phyloP scores from a whole-genome alignment of 2,113 vertebrate species.

The Chloropsis cyanopogon region DNA sequence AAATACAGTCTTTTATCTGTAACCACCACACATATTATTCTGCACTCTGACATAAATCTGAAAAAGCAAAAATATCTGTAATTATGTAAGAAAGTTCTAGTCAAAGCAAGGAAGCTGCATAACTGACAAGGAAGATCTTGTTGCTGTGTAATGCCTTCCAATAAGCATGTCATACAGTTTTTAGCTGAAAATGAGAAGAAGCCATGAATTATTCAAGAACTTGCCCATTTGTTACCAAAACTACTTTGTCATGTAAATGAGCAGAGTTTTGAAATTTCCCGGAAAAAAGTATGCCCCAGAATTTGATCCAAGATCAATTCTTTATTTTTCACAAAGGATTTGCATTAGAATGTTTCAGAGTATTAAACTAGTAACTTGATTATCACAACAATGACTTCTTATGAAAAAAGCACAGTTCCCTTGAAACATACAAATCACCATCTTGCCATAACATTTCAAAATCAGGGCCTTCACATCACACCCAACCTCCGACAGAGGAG shows the following conservation, averaged over 20 bases:
- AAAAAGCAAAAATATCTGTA: slow-evolving; percentile 4
- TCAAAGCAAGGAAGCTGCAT: not conserved
- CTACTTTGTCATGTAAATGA: slow-evolving; percentile 1
- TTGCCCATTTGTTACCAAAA: slow-evolving; percentile 18
- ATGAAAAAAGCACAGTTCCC: not conserved
- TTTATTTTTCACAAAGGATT: not conserved
- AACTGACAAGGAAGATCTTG: not conserved
- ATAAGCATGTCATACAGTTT: not conserved
- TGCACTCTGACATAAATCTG: not conserved
- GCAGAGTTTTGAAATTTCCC: not conserved
- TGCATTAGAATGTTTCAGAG: not conserved
- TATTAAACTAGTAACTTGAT: not conserved
- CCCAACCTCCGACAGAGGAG: not conserved
- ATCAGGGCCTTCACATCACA: not conserved
- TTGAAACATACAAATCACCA: not conserved
- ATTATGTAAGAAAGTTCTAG: not conserved
- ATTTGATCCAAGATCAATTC: not conserved
- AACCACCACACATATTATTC: not conserved
- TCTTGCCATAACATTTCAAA: not conserved
- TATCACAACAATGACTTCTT: not conserved
- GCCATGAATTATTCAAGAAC: slow-evolving; percentile 30
- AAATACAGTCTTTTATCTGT: not conserved
- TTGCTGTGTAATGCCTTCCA: not conserved
- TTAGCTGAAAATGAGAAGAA: slow-evolving; percentile 15
- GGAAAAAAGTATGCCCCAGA: not conserved